phyloP scores from a whole-genome alignment of 1,140 invertebrate genomes.

The Chelonus insularis region DNA sequence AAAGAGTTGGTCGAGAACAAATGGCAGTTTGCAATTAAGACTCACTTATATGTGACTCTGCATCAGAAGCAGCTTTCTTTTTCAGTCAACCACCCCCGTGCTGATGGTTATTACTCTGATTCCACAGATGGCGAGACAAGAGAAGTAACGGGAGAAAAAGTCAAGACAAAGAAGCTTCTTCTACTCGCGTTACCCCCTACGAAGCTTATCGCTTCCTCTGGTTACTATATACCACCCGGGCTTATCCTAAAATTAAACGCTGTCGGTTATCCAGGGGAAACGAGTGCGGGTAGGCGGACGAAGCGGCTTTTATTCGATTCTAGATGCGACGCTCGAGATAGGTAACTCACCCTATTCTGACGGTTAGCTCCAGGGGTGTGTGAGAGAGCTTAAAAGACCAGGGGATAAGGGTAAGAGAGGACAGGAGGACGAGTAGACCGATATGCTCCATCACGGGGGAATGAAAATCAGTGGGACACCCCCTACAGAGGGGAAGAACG shows the following conservation, averaged over 20 bases:
- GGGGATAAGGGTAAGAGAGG: slow-evolving; percentile 22
- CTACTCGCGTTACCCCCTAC: slow-evolving; percentile 7
- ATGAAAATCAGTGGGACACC: slow-evolving; percentile 44
- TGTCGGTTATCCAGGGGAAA: slow-evolving; percentile 39
- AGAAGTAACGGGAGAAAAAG: not conserved
- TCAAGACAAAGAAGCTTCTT: slow-evolving; percentile 24
- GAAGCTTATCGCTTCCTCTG: slow-evolving; percentile 15
- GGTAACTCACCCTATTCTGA: not conserved
- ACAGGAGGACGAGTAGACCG: slow-evolving; percentile 26
- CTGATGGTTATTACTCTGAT: not conserved
- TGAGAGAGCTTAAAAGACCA: not conserved
- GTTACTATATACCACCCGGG: slow-evolving; percentile 22
- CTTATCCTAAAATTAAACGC: slow-evolving; percentile 52
- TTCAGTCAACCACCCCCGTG: not conserved
- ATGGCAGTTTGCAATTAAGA: slow-evolving; percentile 2
- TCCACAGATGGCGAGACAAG: not conserved
- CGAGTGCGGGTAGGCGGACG: not conserved
- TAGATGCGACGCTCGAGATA: slow-evolving; percentile 41
- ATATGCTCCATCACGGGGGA: slow-evolving; percentile 41
- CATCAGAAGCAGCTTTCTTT: not conserved
- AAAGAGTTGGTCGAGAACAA: not conserved
- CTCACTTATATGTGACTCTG: not conserved
- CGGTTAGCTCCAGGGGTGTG: slow-evolving; percentile 26
- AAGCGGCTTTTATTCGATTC: slow-evolving; percentile 45
- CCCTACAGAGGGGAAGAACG: slow-evolving; percentile 28